Conservation (phyloP, 2,797 vertebrate species). For the Ctenochaetus hawaiiensis region DNA sequence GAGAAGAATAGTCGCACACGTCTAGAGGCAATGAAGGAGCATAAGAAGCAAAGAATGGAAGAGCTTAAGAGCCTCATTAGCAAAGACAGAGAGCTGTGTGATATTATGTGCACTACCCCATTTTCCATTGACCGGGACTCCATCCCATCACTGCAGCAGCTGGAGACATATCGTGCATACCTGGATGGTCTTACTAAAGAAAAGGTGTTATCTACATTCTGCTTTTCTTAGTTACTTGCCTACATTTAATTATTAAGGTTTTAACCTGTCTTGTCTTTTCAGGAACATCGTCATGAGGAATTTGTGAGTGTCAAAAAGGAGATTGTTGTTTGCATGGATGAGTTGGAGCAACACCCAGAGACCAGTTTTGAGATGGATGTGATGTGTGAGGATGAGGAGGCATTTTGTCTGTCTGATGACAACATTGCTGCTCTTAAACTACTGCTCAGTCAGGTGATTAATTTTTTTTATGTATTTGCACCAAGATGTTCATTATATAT, state of each 20-base stretch:
- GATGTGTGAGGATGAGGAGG: constrained; percentile 91
- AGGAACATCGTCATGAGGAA: constrained; percentile 87
- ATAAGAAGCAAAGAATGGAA: constrained; percentile 89
- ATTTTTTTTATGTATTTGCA: background rate
- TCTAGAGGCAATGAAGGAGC: constrained; percentile 87
- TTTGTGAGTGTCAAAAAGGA: constrained; percentile 88
- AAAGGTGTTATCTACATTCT: constrained; percentile 82
- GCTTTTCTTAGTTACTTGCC: background rate
- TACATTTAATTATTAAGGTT: background rate
- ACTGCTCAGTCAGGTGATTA: constrained; percentile 89
- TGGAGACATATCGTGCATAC: constrained; percentile 85
- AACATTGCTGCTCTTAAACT: constrained; percentile 89
- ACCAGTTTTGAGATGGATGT: constrained; percentile 93
- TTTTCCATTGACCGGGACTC: constrained; percentile 73
- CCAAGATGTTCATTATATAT: background rate
- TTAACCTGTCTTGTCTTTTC: background rate
- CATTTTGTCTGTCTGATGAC: constrained; percentile 91
- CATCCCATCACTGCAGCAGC: constrained; percentile 89
- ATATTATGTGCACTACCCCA: constrained; percentile 84
- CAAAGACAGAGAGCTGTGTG: constrained; percentile 89
- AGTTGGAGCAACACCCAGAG: constrained; percentile 90
- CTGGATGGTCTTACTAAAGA: constrained; percentile 83
- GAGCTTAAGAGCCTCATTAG: constrained; percentile 87
- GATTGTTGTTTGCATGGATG: constrained; percentile 90
- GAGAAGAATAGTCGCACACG: constrained; percentile 91